A percentile compares a stretch with the other conserved stretches of the same genome.
Conservation (phyloP, 1,140 invertebrate genomes). For the Heliothis subflexa region DNA sequence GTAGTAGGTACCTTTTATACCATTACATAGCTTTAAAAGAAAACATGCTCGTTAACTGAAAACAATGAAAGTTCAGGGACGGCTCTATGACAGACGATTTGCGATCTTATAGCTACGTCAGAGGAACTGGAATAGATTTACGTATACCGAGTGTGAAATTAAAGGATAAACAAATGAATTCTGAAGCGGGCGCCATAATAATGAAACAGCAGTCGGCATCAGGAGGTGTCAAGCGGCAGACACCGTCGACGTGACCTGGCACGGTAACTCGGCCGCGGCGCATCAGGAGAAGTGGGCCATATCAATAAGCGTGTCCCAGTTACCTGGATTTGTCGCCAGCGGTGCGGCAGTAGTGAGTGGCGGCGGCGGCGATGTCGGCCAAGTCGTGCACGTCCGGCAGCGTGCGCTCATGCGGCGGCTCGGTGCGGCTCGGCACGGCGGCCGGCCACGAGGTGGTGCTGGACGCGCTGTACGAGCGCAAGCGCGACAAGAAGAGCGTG, state of each 20-base stretch:
- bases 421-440: conserved; percentile 86
- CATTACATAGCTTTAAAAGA: conserved; percentile 50
- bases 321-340: conserved; percentile 68
- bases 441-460: conserved; percentile 92
- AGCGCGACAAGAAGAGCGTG: conserved; percentile 94
- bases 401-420: conserved; percentile 81
- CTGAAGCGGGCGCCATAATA: conserved; percentile 78
- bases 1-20: neutral
- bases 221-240: conserved; percentile 80
- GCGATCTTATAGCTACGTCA: conserved; percentile 77
- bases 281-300: conserved; percentile 78
- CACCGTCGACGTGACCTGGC: conserved; percentile 78
- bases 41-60: conserved; percentile 53
- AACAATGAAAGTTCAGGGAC: conserved; percentile 70
- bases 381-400: conserved; percentile 80
- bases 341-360: conserved; percentile 61
- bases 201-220: conserved; percentile 80
- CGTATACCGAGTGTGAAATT: conserved; percentile 79
- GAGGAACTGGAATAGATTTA: conserved; percentile 81
- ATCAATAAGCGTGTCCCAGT: conserved; percentile 81
- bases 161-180: conserved; percentile 86
- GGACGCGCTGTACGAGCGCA: conserved; percentile 93
- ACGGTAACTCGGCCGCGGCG: conserved; percentile 67
- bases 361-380: conserved; percentile 75
- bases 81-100: conserved; percentile 73